Percentiles rank a stretch among this genome's conserved stretches.
Conservation (phyloP, 2,797 vertebrate species). For the Acestrorhynchus altus region DNA sequence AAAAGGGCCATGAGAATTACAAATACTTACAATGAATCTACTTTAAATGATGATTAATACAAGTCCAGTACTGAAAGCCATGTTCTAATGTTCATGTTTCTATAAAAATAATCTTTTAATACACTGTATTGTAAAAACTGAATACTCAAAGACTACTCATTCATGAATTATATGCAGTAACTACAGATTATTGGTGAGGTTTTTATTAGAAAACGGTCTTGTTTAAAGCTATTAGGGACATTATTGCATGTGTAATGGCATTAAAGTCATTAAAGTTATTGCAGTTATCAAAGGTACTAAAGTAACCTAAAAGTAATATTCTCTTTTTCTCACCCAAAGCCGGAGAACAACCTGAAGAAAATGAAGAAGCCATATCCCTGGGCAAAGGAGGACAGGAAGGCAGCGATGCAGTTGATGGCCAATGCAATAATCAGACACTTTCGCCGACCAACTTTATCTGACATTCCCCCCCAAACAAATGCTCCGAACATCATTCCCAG, state of each 20-base stretch:
- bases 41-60: no score
- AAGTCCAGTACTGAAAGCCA: no score
- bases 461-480: constrained; percentile 90
- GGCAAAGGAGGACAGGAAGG: constrained; percentile 92
- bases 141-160: no score
- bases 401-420: constrained; percentile 87
- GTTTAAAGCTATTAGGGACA: not conserved
- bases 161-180: no score
- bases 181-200: no score
- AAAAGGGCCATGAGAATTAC: no score
- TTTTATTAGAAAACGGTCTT: not conserved
- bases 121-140: no score
- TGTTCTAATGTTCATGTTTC: no score
- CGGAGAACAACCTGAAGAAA: constrained; percentile 95
- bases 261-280: not conserved
- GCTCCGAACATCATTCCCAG: constrained; percentile 97
- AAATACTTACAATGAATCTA: no score
- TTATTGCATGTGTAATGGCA: not conserved
- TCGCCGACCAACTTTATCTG: constrained; percentile 91
- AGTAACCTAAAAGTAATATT: no score
- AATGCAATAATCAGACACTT: constrained; percentile 88
- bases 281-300: not conserved
- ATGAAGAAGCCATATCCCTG: constrained; percentile 94
- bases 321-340: constrained; percentile 84
- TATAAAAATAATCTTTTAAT: no score